phyloP scores from a whole-genome alignment of 2,113 vertebrate genomes.

The Xiphophorus hellerii region DNA sequence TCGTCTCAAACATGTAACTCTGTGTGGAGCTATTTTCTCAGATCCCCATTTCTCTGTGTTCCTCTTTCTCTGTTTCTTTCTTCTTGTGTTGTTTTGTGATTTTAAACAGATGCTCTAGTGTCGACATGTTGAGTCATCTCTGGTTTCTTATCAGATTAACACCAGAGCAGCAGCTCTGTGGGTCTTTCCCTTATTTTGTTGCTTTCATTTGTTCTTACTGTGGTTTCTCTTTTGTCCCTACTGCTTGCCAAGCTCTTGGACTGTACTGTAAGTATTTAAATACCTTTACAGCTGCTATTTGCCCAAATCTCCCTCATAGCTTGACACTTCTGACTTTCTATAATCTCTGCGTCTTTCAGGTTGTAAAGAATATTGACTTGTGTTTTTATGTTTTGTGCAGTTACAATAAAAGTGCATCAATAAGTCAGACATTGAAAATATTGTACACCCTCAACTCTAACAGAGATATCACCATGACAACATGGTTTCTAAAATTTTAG shows the following conservation, averaged over 20 bases:
- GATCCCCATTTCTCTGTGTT: neutral
- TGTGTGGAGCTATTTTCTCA: neutral
- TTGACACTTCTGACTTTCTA: neutral
- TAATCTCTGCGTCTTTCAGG: no score
- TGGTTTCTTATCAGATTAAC: conserved; percentile 45
- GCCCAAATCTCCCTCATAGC: conserved; percentile 2
- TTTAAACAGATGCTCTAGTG: conserved; percentile 59
- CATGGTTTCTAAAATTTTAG: no score
- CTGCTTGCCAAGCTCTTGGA: conserved; percentile 85
- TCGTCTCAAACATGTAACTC: neutral
- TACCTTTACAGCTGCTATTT: conserved; percentile 15
- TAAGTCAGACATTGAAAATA: no score
- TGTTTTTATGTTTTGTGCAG: neutral
- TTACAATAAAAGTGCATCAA: neutral
- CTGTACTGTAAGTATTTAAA: conserved; percentile 93
- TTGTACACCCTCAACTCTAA: no score
- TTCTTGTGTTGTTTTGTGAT: conserved; percentile 42
- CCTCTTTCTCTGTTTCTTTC: neutral
- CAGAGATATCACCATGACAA: no score
- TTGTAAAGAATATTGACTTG: no score
- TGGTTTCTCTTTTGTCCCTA: conserved; percentile 39
- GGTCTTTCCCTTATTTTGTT: conserved; percentile 35
- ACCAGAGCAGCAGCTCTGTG: conserved; percentile 26
- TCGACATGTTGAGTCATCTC: conserved; percentile 58
- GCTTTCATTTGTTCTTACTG: conserved; percentile 42